Conservation (phyloP, 1,140 invertebrate genomes). For the Bombus impatiens region DNA sequence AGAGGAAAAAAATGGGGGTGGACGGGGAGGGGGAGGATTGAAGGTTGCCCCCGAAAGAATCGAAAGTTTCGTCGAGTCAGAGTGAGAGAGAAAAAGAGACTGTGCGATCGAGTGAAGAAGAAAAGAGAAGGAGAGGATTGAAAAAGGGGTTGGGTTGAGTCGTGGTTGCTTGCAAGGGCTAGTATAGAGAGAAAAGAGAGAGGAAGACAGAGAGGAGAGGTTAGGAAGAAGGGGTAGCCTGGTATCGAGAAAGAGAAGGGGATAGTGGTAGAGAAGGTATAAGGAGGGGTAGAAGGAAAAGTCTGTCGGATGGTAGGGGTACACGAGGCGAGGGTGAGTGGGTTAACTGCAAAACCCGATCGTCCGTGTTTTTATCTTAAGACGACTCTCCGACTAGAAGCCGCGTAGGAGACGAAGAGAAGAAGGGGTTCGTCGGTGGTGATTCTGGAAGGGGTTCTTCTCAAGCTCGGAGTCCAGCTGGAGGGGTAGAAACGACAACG, state of each 20-base stretch:
- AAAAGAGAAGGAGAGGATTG: conserved; percentile 43
- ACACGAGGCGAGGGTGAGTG: conserved; percentile 67
- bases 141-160: conserved; percentile 49
- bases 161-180: conserved; percentile 61
- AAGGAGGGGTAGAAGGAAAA: conserved; percentile 58
- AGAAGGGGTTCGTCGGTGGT: conserved; percentile 54
- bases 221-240: conserved; percentile 41
- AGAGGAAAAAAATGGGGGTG: conserved; percentile 63
- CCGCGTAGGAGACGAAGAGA: conserved; percentile 54
- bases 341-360: conserved; percentile 80
- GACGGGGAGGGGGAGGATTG: conserved; percentile 54
- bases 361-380: conserved; percentile 82
- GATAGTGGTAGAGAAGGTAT: conserved; percentile 47
- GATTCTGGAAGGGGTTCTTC: conserved; percentile 66
- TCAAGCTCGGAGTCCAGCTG: conserved; percentile 43
- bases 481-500: conserved; percentile 67
- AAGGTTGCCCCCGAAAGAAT: conserved; percentile 73
- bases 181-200: conserved; percentile 24
- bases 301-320: conserved; percentile 50
- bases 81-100: background rate
- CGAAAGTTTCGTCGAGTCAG: conserved; percentile 62
- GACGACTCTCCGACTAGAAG: conserved; percentile 70
- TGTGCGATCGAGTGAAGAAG: conserved; percentile 28
- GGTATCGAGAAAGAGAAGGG: conserved; percentile 43
- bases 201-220: conserved; percentile 27